Evolutionary conservation across 1,140 invertebrate species (phyloP), one percentile per base, ranked within the genome.

Genomic region (Saccostrea glomerata): DNA sequence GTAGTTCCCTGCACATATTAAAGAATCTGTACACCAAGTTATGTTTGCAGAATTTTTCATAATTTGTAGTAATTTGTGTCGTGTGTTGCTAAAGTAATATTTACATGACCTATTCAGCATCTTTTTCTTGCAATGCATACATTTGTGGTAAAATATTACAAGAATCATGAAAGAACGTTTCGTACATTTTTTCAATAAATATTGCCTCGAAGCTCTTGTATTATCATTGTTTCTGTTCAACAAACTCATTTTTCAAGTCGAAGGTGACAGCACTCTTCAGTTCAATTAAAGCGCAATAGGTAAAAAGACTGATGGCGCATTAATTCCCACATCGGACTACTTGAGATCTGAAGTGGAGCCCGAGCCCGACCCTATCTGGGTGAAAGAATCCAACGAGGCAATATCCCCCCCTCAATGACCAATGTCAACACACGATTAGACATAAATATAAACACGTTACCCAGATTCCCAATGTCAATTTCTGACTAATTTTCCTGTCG

Each of bases 401-500:
- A 85, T 85, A 56, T 85, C 84, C 17, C 30, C 58, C 47, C 47
- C 55, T 63, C 30, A 30, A 56, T 85, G 84, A 85, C 84, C 84
- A 85, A 58, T 85, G 86, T 87, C 86, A 87, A 87, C 86, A 87
- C 58, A 82, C 58, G n/a, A 58, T 82, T 70, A 60, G 55, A 87
- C 82, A 87, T 58, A 63, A 83, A 87, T 83, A 83, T 84, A 60
- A 83, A 87, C 86, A 87, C 86, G 86, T 87, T 87, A 83, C 86
- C 86, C 86, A 84, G 86, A 83, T 83, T 47, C 56, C 86, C 58
- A 36, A 82, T 87, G 86, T 83, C 86, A 87, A 66, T 63, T 66
- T 83, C 73, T 87, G 86, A 63, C 86, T 87, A 87, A 87, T 87
- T 87, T 87, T 58, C 55, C 86, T 83, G 86, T 87, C 82, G 40